Base-by-base conservation (phyloP, 2,888 invertebrate species). In the Dromius quadrimaculatus region DNA sequence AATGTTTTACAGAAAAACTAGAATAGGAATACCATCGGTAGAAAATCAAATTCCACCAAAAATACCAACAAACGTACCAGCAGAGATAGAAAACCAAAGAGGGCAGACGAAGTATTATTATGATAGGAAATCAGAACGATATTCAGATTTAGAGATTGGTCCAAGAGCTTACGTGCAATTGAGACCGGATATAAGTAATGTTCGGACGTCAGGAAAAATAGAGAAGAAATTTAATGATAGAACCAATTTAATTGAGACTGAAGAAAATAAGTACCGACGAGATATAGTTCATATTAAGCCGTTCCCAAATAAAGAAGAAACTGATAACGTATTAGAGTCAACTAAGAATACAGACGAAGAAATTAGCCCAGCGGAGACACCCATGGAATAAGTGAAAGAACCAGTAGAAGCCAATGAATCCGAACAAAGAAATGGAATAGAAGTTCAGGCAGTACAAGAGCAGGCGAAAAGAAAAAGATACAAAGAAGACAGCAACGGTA, bases 281-380 rank as follows among this genome's bases (percentile, higher is more conserved):
- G 22, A 54, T 54, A 54, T 54, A 23, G n/a, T 23, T 54, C 20
- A 54, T 22, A 23, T 54, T 9, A 54, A 54, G 13, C 54, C 54
- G 45, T 15, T 13, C 20, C n/a, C 17, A 5, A 45, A 13, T 6
- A 9, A 8, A 45, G 36, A 36, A 36, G 36, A 36, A 36, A 36
- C 36, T 11, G 36, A 9, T 2, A 36, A 36, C 2, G 36, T 11
- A 36, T 2, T 11, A 9, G 36, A 36, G 36, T n/a, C 9, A 9
- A 36, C 9, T 36, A 36, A 36, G 11, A 9, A 9, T 36, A n/a
- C 36, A 2, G 11, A 9, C 15, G 45, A 45, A 45, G 45, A 45
- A 45, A 45, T 3, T 2, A 4, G 15, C 2, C 45, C 17, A 13
- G 9, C 9, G 2, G 15, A 45, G 8, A 45, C 2, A 45, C 45